Evolutionary conservation across 2,113 vertebrate species (phyloP).

Genomic region (Rhynchopsitta pachyrhyncha): DNA sequence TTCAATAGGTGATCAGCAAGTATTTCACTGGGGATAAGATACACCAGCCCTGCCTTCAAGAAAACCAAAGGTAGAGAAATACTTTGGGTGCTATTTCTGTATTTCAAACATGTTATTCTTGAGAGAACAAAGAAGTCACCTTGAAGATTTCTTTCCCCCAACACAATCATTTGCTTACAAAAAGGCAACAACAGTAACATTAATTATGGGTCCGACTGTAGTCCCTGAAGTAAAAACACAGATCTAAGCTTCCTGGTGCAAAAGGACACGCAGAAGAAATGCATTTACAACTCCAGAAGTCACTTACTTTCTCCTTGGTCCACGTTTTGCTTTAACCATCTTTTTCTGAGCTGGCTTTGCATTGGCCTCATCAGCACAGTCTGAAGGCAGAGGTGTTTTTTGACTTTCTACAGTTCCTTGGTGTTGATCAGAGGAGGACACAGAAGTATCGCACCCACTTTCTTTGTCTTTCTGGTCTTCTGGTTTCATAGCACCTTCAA

Average conservation of each 20-base stretch:
- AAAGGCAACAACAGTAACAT: background rate
- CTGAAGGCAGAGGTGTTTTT: conserved; percentile 38
- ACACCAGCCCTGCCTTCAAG: background rate
- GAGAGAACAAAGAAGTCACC: background rate
- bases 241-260: background rate
- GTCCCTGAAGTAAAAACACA: background rate
- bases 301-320: conserved; percentile 81
- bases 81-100: background rate
- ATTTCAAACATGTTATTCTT: background rate
- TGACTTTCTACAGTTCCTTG: conserved; percentile 69
- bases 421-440: conserved; percentile 70
- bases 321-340: conserved; percentile 74
- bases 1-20: background rate
- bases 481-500: conserved; percentile 67
- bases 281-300: background rate
- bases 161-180: background rate
- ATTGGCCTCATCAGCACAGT: conserved; percentile 19
- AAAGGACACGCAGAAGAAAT: background rate
- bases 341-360: conserved; percentile 72
- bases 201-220: background rate
- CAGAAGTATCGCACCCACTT: conserved; percentile 50
- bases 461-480: conserved; percentile 76
- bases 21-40: background rate
- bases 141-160: background rate
- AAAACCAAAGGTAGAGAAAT: background rate